These are phyloP conservation scores for Ictidomys tridecemlineatus DNA, from an alignment of 2,113 vertebrate genomes.

Conservation along the genomic window DNA sequence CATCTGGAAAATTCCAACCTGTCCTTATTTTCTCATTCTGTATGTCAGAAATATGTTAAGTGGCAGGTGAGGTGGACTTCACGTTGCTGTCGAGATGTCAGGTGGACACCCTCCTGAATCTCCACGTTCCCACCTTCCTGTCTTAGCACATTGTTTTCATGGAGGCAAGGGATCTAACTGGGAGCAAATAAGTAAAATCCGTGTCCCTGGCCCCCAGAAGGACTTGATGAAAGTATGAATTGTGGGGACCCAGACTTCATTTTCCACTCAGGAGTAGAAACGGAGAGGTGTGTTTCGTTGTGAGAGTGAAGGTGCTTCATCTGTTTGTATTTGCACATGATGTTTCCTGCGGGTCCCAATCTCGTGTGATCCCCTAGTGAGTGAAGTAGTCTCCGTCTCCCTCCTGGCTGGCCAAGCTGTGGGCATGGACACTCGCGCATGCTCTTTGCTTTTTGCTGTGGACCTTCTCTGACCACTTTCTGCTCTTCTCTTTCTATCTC, in stretches of 20 bases:
- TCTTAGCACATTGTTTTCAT: neutral
- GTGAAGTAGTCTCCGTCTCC: neutral
- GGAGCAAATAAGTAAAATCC: neutral
- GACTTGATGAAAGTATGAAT: neutral
- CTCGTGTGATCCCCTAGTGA: neutral
- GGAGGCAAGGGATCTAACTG: neutral
- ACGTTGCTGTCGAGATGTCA: neutral
- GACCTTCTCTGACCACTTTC: neutral
- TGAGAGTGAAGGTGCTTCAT: neutral
- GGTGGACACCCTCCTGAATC: neutral
- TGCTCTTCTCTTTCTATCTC: neutral
- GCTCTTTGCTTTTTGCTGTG: neutral
- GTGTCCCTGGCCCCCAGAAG: neutral
- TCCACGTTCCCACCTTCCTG: neutral
- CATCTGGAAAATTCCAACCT: neutral
- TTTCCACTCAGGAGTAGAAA: neutral
- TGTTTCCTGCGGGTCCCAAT: no score
- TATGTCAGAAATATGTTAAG: neutral
- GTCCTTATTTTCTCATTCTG: neutral
- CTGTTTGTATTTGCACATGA: neutral
- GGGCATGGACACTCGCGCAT: no score
- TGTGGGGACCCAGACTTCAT: neutral
- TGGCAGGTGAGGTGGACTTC: neutral
- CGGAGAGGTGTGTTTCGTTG: neutral
- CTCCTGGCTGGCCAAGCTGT: rapidly evolving